Conservation (phyloP, 1,140 invertebrate genomes). For the Drosophila busckii region DNA sequence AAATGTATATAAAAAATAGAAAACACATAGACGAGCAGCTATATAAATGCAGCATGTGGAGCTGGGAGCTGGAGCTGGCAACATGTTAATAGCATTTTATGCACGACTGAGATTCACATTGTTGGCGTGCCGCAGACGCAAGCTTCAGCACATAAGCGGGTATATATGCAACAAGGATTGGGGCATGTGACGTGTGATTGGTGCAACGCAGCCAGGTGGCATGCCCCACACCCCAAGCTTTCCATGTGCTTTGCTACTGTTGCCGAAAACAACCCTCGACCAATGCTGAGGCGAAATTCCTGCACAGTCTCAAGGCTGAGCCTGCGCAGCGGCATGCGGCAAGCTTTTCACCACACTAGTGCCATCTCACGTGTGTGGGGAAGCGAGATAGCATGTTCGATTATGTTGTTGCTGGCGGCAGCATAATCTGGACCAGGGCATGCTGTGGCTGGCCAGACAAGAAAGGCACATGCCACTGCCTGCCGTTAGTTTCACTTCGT, state of each 20-base stretch:
- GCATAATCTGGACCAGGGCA: conserved; percentile 67
- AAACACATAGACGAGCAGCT: too few relatives aligned
- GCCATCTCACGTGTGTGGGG: conserved; percentile 4
- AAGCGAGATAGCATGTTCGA: conserved; percentile 27
- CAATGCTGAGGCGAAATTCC: conserved; percentile 58
- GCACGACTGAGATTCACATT: conserved; percentile 64
- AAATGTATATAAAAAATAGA: conserved; percentile 3
- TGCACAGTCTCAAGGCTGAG: conserved; percentile 39
- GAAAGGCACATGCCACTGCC: conserved; percentile 65
- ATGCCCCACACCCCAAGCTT: background rate
- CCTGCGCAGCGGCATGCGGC: conserved; percentile 33
- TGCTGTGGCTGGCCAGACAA: conserved; percentile 60
- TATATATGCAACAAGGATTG: conserved; percentile 4
- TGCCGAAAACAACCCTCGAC: conserved; percentile 64
- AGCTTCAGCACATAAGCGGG: background rate
- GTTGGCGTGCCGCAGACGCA: conserved; percentile 29
- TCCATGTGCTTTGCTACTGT: conserved; percentile 42
- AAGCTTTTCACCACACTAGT: conserved; percentile 70
- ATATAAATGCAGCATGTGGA: conserved; percentile 42
- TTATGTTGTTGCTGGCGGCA: conserved; percentile 57
- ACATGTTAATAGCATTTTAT: conserved; percentile 71
- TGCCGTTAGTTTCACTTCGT: conserved; percentile 77
- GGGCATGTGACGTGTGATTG: conserved; percentile 46
- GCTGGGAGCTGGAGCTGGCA: too few relatives aligned
- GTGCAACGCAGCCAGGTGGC: conserved; percentile 45